Base-by-base conservation (phyloP, 2,797 vertebrate species). In the Crenichthys baileyi region DNA sequence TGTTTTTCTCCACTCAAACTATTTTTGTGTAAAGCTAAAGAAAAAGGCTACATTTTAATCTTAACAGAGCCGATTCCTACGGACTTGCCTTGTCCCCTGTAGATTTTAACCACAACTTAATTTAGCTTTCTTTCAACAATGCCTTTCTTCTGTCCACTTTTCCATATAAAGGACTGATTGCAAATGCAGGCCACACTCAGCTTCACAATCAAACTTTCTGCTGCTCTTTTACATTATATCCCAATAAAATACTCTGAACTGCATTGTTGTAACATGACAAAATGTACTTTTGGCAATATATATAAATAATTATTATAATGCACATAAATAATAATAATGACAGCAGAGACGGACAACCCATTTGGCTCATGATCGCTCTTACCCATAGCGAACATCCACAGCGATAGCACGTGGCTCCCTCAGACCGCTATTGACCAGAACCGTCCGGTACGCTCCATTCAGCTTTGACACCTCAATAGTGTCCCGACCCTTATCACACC, bases 381-480 rank as follows among this genome's bases (percentile, higher is more conserved):
- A 99, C 98, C 98, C 97, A 0, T 98, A 97, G 87, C 98, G 96
- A 12, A 99, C 98, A 0, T 99, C 98, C 91, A 99, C 97, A 65
- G 98, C 97, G 60, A 99, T 94, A 0, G 98, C 98, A 1, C 98
- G 95, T 0, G 98, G 98, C 85, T 99, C 98, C 3, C 96, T 95
- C 88, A 99, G 94, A 16, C 98, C 98, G 0, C 92, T 96, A 95
- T 98, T 99, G 83, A 99, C 97, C 93, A 99, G 95, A 87, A 99
- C 97, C 0, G 97, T 98, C 70, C 98, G 95, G 87, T 98, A 99
- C 0, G 97, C 98, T 1, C 98, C 98, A 0, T 97, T 98, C 83
- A 99, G 96, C 93, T 98, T 99, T 0, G 98, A 99, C 85, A 99
- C 98, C 86, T 99, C 98, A 0, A 99, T 99, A 75, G 98, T 99